Conservation (phyloP, 2,113 vertebrate species). For the Pterocles gutturalis region DNA sequence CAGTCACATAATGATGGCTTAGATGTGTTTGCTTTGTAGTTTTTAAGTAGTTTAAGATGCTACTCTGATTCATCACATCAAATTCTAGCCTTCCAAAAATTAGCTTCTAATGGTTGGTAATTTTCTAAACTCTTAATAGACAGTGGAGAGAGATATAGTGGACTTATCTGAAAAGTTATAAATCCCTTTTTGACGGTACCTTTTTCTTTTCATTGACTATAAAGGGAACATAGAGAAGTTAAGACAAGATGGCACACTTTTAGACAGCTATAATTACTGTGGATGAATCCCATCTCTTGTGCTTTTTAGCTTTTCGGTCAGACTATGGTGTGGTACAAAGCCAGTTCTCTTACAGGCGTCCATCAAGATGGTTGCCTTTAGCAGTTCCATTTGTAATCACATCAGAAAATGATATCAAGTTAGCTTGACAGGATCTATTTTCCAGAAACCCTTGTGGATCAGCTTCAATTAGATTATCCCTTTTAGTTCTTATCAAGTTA, state of each 20-base stretch:
- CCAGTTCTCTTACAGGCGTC: neutral
- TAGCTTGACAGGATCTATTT: conserved; percentile 58
- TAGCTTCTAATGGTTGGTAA: neutral
- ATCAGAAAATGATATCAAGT: conserved; percentile 59
- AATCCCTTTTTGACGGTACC: neutral
- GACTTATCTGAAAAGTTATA: neutral
- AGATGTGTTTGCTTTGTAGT: neutral
- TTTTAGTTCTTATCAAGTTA: conserved; percentile 63
- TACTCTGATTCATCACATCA: neutral
- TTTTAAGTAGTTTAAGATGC: neutral
- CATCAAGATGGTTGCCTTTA: conserved; percentile 28
- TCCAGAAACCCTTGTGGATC: conserved; percentile 42
- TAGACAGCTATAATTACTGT: neutral
- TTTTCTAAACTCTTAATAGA: neutral
- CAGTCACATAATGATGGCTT: neutral
- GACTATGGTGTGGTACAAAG: neutral
- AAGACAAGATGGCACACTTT: conserved; percentile 35
- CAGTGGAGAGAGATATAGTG: neutral
- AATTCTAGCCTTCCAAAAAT: neutral
- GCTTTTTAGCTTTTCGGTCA: conserved; percentile 31
- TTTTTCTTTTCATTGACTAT: neutral
- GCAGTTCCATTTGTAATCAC: conserved; percentile 55
- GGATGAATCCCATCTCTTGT: neutral
- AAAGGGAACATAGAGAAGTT: neutral
- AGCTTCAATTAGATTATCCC: conserved; percentile 35